Evolutionary conservation across 2,113 vertebrate species (phyloP).

Genomic region (Trematomus loennbergii): DNA sequence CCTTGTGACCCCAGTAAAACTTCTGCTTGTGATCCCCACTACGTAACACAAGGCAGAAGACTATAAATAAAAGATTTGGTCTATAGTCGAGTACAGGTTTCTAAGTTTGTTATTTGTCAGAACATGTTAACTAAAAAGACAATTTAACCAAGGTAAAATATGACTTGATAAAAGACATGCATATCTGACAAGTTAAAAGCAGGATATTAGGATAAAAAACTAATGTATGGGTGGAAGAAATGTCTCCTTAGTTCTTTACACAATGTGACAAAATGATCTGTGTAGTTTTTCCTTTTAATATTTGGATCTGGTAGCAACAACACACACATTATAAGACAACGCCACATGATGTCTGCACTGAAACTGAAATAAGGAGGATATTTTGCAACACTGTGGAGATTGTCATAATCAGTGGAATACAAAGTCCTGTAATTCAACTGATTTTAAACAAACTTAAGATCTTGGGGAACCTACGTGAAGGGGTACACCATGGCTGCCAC

Average conservation of each 20-base stretch:
- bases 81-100: too few species aligned
- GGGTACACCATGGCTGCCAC: constrained; percentile 98
- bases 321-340: too few species aligned
- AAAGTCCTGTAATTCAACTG: neutral
- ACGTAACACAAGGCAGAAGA: constrained; percentile 4
- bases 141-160: neutral
- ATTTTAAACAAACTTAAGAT: neutral
- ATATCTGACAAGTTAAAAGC: neutral
- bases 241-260: neutral
- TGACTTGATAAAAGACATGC: neutral
- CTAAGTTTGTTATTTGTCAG: neutral
- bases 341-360: neutral
- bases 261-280: neutral
- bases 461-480: constrained; percentile 89
- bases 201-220: neutral
- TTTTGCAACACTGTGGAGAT: neutral
- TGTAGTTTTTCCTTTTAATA: neutral
- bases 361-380: neutral
- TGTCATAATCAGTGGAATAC: neutral
- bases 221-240: neutral
- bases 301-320: neutral
- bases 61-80: neutral
- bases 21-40: constrained; percentile 99
- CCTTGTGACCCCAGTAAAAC: constrained; percentile 99
- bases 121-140: neutral